Percentiles rank a stretch among this genome's conserved stretches.
These are phyloP conservation scores for Mesoclemmys tuberculata DNA, from an alignment of 2,113 vertebrate genomes.

Conservation along the genomic window DNA sequence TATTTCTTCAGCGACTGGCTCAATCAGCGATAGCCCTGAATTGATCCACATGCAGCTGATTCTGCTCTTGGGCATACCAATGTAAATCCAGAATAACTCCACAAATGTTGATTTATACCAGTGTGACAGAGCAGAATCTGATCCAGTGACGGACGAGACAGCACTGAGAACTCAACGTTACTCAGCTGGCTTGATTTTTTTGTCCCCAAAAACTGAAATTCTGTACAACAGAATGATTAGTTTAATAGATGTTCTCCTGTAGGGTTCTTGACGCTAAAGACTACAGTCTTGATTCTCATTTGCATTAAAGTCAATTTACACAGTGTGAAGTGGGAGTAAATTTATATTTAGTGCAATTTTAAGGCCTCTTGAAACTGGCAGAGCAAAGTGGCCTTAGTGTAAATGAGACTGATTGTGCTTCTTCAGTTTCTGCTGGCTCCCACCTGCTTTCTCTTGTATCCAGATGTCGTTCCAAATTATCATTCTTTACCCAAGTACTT, in stretches of 20 bases:
- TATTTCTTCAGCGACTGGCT: conserved; percentile 17
- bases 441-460: background rate
- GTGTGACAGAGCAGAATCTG: too few species aligned
- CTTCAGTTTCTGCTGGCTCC: background rate
- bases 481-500: background rate
- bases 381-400: background rate
- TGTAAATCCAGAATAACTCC: background rate
- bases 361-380: background rate
- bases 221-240: background rate
- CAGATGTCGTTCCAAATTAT: too few species aligned
- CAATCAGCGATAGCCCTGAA: background rate
- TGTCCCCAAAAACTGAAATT: background rate
- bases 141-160: background rate
- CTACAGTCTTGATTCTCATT: background rate
- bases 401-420: background rate
- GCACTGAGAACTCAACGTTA: rapidly evolving
- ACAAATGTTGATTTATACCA: background rate
- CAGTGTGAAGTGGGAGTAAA: background rate
- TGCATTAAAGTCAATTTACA: background rate
- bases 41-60: background rate
- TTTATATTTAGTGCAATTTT: too few species aligned
- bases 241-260: background rate
- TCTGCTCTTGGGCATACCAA: background rate
- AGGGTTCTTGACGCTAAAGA: background rate
- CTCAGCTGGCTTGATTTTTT: background rate